Evolutionary conservation across 2,797 vertebrate species (phyloP), one percentile per base, ranked within the genome.

Genomic region (Fistularia commersonii): DNA sequence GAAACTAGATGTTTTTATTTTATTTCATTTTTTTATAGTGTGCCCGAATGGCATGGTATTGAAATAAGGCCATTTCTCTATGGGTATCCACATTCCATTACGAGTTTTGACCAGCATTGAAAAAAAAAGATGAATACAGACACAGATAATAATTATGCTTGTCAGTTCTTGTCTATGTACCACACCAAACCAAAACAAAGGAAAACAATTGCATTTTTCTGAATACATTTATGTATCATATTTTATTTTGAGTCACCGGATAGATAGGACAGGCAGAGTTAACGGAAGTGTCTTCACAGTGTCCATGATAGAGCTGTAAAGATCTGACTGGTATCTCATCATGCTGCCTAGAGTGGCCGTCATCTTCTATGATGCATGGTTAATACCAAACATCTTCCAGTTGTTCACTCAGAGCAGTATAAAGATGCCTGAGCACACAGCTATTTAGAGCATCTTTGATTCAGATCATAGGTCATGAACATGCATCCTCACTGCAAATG

Each of bases 381-480:
- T 67, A 70, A 70, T 61, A 64, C 69, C 41, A 42, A 67, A 67
- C 67, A 63, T 65, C 55, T 69, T 54, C 15, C 57, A 53, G 54
- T 42, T 42, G 31, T 48, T 48, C 56, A 66, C 62, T 54, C 57
- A 5, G 15, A 41, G 52, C 48, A 35, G 38, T 23, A 23, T 23
- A 23, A 4, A 38, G 13, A 41, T 41, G 39, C 42, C 80, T 77
- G 64, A 41, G 57, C 14, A 31, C 54, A 45, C 47, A 45, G 54
- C 45, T 58, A 53, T 72, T 69, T 57, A 35, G 68, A 77, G 74
- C 72, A 66, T 41, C 66, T 61, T 64, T 90, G 85, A 89, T 89
- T 88, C 89, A 87, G 86, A 72, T 83, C 88, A 87, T 56, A 83
- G 85, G 85, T 88, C 77, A 77, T 9, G 13, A 60, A 57, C 70